phyloP scores from a whole-genome alignment of 2,797 vertebrate genomes.

The Coluber constrictor region DNA sequence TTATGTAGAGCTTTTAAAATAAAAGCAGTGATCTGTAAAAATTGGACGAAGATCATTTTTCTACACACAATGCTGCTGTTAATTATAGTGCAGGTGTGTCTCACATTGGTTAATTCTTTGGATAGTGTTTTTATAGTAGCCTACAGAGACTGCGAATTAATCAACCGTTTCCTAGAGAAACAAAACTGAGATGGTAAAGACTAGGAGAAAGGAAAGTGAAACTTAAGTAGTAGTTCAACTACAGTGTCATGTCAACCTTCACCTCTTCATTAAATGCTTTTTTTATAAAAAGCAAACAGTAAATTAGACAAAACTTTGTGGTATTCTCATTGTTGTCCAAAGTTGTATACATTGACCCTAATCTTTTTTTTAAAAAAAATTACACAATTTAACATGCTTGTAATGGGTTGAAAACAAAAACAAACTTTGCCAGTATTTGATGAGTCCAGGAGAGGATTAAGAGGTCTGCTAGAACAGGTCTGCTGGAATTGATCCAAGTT shows the following conservation, averaged over 20 bases:
- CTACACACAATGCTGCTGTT: neutral
- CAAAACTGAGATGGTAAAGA: conserved; percentile 5
- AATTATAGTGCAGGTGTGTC: neutral
- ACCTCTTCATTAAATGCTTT: neutral
- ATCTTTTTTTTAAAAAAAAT: no score
- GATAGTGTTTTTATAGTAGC: neutral
- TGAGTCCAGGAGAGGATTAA: neutral
- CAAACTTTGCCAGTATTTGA: neutral
- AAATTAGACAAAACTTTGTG: neutral
- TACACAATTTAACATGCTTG: neutral
- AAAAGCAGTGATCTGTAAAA: neutral
- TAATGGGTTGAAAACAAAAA: neutral
- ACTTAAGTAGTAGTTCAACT: neutral
- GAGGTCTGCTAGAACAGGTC: neutral
- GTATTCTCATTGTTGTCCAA: neutral
- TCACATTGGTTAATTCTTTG: neutral
- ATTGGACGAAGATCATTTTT: no score
- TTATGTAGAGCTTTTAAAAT: neutral
- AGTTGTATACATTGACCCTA: neutral
- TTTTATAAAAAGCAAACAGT: neutral
- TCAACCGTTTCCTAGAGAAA: neutral
- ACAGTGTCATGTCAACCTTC: neutral
- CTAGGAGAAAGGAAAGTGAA: conserved; percentile 1
- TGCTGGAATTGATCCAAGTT: neutral
- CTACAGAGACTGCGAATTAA: neutral